These are phyloP conservation scores for Protobothrops mucrosquamatus DNA, from an alignment of 2,113 vertebrate species.

Conservation along the genomic window DNA sequence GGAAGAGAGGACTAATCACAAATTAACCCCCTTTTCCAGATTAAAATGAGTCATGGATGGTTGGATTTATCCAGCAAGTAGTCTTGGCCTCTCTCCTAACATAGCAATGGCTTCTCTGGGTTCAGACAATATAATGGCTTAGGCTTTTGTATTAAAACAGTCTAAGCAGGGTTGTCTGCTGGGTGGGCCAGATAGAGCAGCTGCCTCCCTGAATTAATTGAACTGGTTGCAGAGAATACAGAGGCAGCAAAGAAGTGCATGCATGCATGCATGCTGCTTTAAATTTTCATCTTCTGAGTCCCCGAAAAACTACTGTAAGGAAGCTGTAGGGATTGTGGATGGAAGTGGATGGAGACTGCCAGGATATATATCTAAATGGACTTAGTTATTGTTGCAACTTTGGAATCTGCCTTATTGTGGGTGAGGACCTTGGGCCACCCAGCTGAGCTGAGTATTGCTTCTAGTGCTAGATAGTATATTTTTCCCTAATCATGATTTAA, in stretches of 20 bases:
- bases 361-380: neutral
- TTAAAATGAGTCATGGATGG: neutral
- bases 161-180: neutral
- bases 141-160: neutral
- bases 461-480: neutral
- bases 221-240: neutral
- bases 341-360: neutral
- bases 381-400: neutral
- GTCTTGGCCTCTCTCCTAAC: neutral
- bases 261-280: neutral
- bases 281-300: neutral
- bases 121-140: neutral
- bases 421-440: neutral
- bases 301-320: neutral
- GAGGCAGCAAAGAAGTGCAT: neutral
- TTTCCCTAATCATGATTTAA: neutral
- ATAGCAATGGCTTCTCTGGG: neutral
- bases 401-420: neutral
- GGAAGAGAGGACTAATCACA: neutral
- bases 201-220: neutral
- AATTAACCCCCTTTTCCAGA: neutral
- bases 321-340: neutral
- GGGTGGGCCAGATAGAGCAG: neutral
- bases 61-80: neutral
- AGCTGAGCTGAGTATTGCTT: neutral